Percentiles rank a stretch among this genome's conserved stretches.
These are phyloP conservation scores for Pterois miles DNA, from an alignment of 2,797 vertebrate species.

Conservation along the genomic window DNA sequence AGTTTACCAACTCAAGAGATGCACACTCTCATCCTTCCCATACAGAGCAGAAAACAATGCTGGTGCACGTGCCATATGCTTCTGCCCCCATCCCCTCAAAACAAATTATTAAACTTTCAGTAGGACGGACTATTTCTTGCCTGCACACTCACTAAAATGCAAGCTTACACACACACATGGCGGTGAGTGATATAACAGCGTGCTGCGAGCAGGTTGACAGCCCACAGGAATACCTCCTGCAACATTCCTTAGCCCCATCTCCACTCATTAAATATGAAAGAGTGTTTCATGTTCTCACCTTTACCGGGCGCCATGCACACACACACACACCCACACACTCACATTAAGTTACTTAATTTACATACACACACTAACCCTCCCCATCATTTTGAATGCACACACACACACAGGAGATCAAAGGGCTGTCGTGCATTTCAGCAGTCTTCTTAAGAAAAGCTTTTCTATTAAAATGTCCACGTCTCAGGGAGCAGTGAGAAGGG, in stretches of 20 bases:
- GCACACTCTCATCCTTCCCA: neutral
- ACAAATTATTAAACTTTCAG: constrained; percentile 68
- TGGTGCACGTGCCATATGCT: constrained; percentile 45
- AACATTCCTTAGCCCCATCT: constrained; percentile 61
- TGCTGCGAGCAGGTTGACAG: constrained; percentile 53
- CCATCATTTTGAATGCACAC: constrained; percentile 1
- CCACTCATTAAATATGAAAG: constrained; percentile 77
- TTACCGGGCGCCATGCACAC: constrained; percentile 21
- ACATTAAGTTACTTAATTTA: constrained; percentile 26
- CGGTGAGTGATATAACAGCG: constrained; percentile 52
- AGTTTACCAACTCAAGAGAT: constrained; percentile 24
- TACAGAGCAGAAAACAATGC: constrained; percentile 7
- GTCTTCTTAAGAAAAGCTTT: constrained; percentile 52
- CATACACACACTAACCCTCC: neutral
- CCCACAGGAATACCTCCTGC: constrained; percentile 61
- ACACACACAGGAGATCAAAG: constrained; percentile 57
- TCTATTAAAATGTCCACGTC: constrained; percentile 50
- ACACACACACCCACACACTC: neutral
- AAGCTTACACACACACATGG: constrained; percentile 8
- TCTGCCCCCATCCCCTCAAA: constrained; percentile 44
- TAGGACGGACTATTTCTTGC: constrained; percentile 44
- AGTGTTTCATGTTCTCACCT: constrained; percentile 73
- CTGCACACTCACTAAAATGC: constrained; percentile 31
- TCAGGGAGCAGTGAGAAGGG: neutral
- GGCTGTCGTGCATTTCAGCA: constrained; percentile 50